A percentile compares a stretch with the other conserved stretches of the same genome.
Evolutionary conservation across 2,113 vertebrate genomes (phyloP).

Genomic region (Callipepla californica): DNA sequence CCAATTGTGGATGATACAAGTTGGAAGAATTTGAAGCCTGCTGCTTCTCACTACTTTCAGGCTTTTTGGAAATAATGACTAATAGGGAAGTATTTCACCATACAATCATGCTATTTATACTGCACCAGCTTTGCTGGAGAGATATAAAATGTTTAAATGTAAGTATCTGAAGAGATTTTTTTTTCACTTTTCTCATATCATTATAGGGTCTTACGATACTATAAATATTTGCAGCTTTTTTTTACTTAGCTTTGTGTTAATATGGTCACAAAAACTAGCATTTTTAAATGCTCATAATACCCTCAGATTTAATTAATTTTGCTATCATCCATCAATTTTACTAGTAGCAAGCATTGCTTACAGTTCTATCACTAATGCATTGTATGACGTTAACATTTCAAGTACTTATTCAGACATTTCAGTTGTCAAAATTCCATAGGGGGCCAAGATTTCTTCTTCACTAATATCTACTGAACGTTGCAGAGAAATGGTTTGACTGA

Average conservation of each 20-base stretch:
- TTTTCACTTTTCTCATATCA: not conserved
- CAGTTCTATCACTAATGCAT: not conserved
- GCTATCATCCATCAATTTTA: constrained; percentile 30
- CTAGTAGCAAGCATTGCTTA: not conserved
- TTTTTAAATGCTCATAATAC: constrained; percentile 39
- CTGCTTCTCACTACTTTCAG: constrained; percentile 30
- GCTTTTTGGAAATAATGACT: constrained; percentile 46
- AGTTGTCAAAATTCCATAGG: not conserved
- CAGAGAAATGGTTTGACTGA: not conserved
- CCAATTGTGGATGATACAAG: not conserved
- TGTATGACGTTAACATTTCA: constrained; percentile 6
- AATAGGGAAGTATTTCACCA: constrained; percentile 17
- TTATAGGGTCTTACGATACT: constrained; percentile 22
- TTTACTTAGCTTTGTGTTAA: constrained; percentile 32
- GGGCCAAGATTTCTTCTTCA: not conserved
- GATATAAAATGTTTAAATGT: not conserved
- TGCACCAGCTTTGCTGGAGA: not conserved
- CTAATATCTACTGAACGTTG: rapidly evolving
- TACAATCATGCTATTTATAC: not conserved
- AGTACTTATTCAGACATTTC: not conserved
- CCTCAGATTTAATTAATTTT: constrained; percentile 45
- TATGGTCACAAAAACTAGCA: constrained; percentile 45
- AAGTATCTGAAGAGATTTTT: not conserved
- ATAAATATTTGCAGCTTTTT: constrained; percentile 8
- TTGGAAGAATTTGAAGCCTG: constrained; percentile 39